phyloP scores from a whole-genome alignment of 2,888 invertebrate species.

The Zonitis immaculata region DNA sequence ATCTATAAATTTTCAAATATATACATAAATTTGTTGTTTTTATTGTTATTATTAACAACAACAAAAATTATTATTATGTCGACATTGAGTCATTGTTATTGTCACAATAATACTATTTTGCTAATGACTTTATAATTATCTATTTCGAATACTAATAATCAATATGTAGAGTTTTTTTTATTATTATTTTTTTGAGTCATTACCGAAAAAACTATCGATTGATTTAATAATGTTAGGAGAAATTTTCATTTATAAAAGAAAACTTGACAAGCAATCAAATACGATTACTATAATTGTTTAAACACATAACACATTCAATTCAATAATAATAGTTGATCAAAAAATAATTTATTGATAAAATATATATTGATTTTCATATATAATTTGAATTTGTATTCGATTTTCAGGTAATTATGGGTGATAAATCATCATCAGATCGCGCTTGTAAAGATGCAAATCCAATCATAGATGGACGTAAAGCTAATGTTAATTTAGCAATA shows the following conservation, averaged over 20 bases:
- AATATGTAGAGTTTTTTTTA: too few species aligned
- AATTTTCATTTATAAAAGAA: background rate
- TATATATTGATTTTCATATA: conserved; percentile 1
- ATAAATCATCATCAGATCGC: conserved; percentile 87
- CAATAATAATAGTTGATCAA: background rate
- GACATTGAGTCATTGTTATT: conserved; percentile 11
- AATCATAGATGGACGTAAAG: conserved; percentile 96
- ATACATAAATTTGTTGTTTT: background rate
- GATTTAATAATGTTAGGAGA: background rate
- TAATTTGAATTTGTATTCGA: background rate
- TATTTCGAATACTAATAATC: background rate
- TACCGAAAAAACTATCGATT: background rate
- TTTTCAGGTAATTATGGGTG: conserved; percentile 95
- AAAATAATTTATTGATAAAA: too few species aligned
- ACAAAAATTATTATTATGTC: conserved; percentile 4
- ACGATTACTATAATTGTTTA: background rate
- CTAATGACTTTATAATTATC: conserved; percentile 15
- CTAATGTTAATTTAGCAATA: conserved; percentile 96
- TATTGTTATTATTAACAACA: too few species aligned
- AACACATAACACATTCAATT: background rate
- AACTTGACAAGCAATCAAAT: background rate
- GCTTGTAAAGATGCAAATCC: conserved; percentile 98
- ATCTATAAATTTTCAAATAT: background rate
- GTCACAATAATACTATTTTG: conserved; percentile 13
- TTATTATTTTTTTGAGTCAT: background rate